Conservation (phyloP, 2,113 vertebrate genomes). For the Melanerpes formicivorus region DNA sequence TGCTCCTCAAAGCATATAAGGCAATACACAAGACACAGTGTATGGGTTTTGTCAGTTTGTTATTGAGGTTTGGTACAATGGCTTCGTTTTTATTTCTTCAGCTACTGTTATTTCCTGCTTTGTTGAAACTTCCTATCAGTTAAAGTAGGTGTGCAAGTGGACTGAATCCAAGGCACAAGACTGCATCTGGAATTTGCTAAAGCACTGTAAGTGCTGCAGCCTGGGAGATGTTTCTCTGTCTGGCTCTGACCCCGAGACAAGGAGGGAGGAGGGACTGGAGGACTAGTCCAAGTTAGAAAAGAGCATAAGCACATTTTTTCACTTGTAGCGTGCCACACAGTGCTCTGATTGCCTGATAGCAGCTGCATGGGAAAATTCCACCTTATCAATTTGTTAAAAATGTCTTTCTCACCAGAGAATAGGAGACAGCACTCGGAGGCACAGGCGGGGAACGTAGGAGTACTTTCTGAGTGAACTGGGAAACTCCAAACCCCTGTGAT, state of each 20-base stretch:
- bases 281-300: not conserved
- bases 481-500: not conserved
- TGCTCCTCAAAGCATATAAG: not conserved
- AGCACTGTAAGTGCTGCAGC: not conserved
- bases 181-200: not conserved
- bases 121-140: not conserved
- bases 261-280: not conserved
- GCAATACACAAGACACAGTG: not conserved
- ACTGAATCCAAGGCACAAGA: not conserved
- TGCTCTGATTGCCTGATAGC: not conserved
- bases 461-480: not conserved
- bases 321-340: not conserved
- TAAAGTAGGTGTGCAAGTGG: not conserved
- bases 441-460: not conserved
- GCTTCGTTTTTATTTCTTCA: not conserved
- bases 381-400: slow-evolving; percentile 25
- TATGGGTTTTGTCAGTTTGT: rapidly evolving
- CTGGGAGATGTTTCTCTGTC: not conserved
- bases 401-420: not conserved
- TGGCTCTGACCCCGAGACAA: not conserved
- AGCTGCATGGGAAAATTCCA: slow-evolving; percentile 20
- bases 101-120: not conserved
- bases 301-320: not conserved
- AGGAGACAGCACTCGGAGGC: not conserved
- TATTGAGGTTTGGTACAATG: not conserved